phyloP scores from a whole-genome alignment of 2,113 vertebrate species.

The Sardina pilchardus region DNA sequence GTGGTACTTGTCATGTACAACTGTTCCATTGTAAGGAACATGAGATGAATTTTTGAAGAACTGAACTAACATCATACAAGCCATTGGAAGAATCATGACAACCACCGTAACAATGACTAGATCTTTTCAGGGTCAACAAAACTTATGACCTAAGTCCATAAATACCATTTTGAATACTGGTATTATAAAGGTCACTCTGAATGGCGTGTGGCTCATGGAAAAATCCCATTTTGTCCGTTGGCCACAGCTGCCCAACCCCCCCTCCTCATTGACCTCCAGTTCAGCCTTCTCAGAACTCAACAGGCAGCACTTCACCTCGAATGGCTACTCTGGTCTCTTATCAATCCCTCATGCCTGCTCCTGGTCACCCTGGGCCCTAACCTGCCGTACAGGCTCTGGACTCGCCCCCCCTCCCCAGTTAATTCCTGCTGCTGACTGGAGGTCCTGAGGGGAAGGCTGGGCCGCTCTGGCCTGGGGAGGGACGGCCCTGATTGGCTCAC shows the following conservation, averaged over 20 bases:
- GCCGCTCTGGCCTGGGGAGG: neutral
- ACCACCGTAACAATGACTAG: neutral
- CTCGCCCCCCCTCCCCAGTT: neutral
- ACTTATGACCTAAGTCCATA: neutral
- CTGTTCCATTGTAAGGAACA: neutral
- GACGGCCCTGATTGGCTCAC: conserved; percentile 70
- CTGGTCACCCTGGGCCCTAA: neutral
- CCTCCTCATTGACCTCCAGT: neutral
- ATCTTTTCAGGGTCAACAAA: neutral
- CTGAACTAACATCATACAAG: neutral
- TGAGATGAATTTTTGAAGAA: neutral
- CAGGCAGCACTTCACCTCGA: neutral
- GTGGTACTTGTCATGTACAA: neutral
- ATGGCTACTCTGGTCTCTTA: conserved; percentile 7
- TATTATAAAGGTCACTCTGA: neutral
- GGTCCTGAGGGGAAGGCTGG: neutral
- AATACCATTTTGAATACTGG: neutral
- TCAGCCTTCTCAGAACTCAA: conserved; percentile 2
- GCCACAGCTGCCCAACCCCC: neutral
- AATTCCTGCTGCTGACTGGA: neutral
- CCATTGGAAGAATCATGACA: neutral
- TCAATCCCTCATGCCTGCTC: neutral
- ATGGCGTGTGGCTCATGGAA: neutral
- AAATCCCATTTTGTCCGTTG: neutral
- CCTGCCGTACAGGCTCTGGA: neutral